Evolutionary conservation across 1,140 invertebrate species (phyloP).

Genomic region (Caenorhabditis tropicalis): DNA sequence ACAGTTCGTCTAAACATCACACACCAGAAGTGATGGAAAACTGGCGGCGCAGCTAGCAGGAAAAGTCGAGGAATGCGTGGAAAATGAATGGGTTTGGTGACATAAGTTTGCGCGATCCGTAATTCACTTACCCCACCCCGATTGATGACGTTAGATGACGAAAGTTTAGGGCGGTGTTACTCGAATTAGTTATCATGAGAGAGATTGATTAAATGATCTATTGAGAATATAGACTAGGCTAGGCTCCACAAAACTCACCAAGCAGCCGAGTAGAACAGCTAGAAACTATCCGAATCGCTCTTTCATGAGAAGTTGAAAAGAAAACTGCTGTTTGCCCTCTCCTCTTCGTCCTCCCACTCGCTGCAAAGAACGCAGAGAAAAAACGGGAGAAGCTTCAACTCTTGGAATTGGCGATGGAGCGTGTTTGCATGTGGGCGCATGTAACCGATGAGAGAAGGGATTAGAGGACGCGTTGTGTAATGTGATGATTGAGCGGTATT

Average conservation of each 20-base stretch:
- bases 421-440: background rate
- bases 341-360: background rate
- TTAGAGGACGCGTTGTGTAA: background rate
- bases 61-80: background rate
- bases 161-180: no score
- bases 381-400: background rate
- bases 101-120: no score
- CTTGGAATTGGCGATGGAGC: background rate
- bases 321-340: background rate
- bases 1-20: background rate
- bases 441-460: background rate
- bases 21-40: background rate
- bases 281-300: no score
- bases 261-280: no score
- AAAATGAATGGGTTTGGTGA: no score
- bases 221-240: no score
- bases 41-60: background rate
- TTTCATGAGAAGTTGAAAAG: no score
- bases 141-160: no score
- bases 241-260: no score
- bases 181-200: no score
- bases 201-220: no score
- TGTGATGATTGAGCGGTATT: slow-evolving; percentile 22
- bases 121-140: no score
- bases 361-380: background rate